Base-by-base conservation (phyloP, 2,888 invertebrate genomes). In the Vesta saturnalis region DNA sequence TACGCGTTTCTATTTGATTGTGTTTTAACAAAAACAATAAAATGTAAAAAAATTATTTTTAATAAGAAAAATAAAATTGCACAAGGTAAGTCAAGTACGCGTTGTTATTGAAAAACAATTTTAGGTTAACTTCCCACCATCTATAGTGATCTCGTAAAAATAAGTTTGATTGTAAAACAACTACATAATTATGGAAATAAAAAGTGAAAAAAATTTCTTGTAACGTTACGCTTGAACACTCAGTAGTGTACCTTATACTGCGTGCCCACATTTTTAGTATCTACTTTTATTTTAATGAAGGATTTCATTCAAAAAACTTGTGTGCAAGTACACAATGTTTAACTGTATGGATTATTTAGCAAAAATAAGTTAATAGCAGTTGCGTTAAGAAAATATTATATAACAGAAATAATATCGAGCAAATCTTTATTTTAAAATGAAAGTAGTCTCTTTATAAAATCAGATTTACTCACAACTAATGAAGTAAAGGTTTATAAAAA, bases 401-500 rank as follows among this genome's bases (percentile, higher is more conserved):
- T 59, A 58, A 64, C 18, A 21, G 63, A 63, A 63, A 63, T 18
- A 23, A 8, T 60, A 66, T 57, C n/a, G 16, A 39, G 47, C 21
- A 14, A 56, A 65, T 58, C 65, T 65, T 64, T 69, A 54, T 43
- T 21, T 57, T 22, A 43, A 69, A 69, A 65, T 65, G 69, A 69
- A 69, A 69, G 69, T 65, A 61, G 62, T 58, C 46, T 35, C 21
- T 52, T 57, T 65, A 55, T 57, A 69, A 65, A 68, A 64, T 46
- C 60, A 4, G 62, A 22, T 59, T 52, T 60, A 60, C 59, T 60
- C 59, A 54, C 64, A 69, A 68, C 64, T 69, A 74, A 74, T 72
- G 67, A 73, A 76, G 74, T 77, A 75, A 78, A 72, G 69, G 52
- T 76, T 73, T 73, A 77, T 79, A 82, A 81, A 81, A 81, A 81